A percentile compares a stretch with the other conserved stretches of the same genome.
Evolutionary conservation across 2,888 invertebrate genomes (phyloP).

Genomic region (Sinelater perroti): DNA sequence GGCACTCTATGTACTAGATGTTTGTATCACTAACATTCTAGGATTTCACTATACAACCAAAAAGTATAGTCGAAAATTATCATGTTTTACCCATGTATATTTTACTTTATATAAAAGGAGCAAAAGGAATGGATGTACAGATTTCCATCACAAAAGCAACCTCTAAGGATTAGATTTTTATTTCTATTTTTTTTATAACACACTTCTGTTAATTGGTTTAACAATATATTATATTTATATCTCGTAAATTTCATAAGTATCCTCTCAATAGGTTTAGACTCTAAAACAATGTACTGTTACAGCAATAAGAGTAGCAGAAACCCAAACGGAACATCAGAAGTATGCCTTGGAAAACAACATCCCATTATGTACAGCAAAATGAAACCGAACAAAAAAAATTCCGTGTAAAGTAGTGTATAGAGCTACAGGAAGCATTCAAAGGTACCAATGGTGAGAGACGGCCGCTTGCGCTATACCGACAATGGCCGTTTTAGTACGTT

Average conservation of each 20-base stretch:
- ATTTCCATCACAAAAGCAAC: too few relatives aligned
- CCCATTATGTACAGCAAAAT: constrained; percentile 27
- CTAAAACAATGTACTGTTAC: constrained; percentile 24
- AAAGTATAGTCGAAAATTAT: too few relatives aligned
- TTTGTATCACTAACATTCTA: too few relatives aligned
- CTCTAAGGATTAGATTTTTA: constrained; percentile 33
- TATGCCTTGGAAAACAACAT: constrained; percentile 28
- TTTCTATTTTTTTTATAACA: constrained; percentile 49
- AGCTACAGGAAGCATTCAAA: constrained; percentile 27
- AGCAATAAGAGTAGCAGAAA: constrained; percentile 12
- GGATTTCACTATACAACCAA: too few relatives aligned
- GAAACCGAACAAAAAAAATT: constrained; percentile 21
- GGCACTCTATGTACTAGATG: too few relatives aligned
- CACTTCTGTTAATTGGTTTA: constrained; percentile 46
- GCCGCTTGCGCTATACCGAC: constrained; percentile 4
- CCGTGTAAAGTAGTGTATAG: constrained; percentile 24
- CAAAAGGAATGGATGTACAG: too few relatives aligned
- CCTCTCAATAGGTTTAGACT: constrained; percentile 32
- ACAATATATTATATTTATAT: constrained; percentile 47
- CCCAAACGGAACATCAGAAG: constrained; percentile 10
- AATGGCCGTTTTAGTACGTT: too few relatives aligned
- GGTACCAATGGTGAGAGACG: constrained; percentile 14
- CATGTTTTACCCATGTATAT: too few relatives aligned
- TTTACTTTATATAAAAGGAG: too few relatives aligned
- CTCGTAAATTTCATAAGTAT: constrained; percentile 43